These are phyloP conservation scores for Scaptomyza tumidula DNA, from an alignment of 2,888 invertebrate genomes.

Conservation along the genomic window DNA sequence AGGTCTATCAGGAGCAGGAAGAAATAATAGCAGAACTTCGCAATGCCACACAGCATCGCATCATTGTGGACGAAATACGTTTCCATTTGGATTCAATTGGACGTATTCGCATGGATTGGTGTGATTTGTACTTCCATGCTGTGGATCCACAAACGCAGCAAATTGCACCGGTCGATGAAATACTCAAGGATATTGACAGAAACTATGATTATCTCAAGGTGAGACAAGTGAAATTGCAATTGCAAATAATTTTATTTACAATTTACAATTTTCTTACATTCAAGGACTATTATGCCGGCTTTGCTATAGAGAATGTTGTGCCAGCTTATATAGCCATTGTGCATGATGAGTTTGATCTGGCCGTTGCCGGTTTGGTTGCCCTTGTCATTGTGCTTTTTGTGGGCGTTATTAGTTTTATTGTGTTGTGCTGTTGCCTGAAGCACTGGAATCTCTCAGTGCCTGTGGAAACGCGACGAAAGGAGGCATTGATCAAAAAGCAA, in stretches of 20 bases:
- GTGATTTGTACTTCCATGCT: conserved; percentile 93
- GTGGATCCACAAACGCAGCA: conserved; percentile 90
- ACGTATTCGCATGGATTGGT: conserved; percentile 87
- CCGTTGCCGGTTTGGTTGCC: conserved; percentile 93
- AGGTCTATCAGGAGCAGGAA: conserved; percentile 89
- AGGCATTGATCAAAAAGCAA: conserved; percentile 92
- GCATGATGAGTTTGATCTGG: conserved; percentile 93
- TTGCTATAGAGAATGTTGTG: conserved; percentile 90
- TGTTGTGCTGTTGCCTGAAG: conserved; percentile 94
- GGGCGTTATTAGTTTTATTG: conserved; percentile 93
- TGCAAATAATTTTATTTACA: not conserved
- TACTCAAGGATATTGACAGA: conserved; percentile 92
- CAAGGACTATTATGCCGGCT: conserved; percentile 88
- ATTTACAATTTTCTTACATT: not conserved
- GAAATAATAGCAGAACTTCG: conserved; percentile 90
- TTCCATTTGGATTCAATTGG: conserved; percentile 88
- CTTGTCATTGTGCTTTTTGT: conserved; percentile 93
- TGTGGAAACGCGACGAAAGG: conserved; percentile 92
- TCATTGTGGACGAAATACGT: conserved; percentile 92
- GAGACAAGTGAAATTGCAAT: not conserved
- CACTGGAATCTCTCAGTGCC: conserved; percentile 94
- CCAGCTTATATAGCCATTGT: conserved; percentile 88
- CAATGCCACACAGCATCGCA: conserved; percentile 90
- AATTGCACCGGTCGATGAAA: conserved; percentile 91
- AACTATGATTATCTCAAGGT: conserved; percentile 93